These are phyloP conservation scores for Uloborus diversus DNA, from an alignment of 1,140 invertebrate genomes.

Conservation along the genomic window DNA sequence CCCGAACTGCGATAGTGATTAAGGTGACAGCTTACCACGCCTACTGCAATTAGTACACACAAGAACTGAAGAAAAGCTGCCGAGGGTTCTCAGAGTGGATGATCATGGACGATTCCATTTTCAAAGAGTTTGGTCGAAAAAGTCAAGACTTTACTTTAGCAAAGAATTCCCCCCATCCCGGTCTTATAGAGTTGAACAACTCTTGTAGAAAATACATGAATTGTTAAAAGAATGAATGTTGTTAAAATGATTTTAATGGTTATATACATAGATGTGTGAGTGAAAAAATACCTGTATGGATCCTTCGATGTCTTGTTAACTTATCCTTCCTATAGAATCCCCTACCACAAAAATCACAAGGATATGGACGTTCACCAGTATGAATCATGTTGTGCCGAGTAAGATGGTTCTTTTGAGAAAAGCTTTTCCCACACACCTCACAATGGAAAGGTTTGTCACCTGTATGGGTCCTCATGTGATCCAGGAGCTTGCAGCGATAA, in stretches of 20 bases:
- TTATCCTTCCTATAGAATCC: conserved; percentile 92
- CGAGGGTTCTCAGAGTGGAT: too few relatives aligned
- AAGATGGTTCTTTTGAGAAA: conserved; percentile 62
- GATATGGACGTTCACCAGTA: conserved; percentile 88
- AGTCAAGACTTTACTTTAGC: too few relatives aligned
- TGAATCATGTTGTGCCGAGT: conserved; percentile 73
- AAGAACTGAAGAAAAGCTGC: too few relatives aligned
- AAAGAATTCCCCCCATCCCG: too few relatives aligned
- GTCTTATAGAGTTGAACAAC: too few relatives aligned
- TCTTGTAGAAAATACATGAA: conserved; percentile 1
- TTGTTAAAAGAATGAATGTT: background rate
- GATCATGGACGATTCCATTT: too few relatives aligned
- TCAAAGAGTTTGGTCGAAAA: too few relatives aligned
- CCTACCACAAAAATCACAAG: conserved; percentile 85
- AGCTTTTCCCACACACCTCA: conserved; percentile 60
- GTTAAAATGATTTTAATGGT: background rate
- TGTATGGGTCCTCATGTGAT: conserved; percentile 61
- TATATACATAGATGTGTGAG: background rate
- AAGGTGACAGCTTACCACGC: too few relatives aligned
- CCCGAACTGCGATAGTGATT: too few relatives aligned
- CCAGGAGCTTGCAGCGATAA: conserved; percentile 61
- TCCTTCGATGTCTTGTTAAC: conserved; percentile 78
- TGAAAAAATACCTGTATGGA: conserved; percentile 73
- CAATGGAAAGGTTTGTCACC: conserved; percentile 62
- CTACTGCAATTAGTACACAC: too few relatives aligned